A percentile compares a stretch with the other conserved stretches of the same genome.
Conservation (phyloP, 2,888 invertebrate genomes). For the Adelphocoris suturalis region DNA sequence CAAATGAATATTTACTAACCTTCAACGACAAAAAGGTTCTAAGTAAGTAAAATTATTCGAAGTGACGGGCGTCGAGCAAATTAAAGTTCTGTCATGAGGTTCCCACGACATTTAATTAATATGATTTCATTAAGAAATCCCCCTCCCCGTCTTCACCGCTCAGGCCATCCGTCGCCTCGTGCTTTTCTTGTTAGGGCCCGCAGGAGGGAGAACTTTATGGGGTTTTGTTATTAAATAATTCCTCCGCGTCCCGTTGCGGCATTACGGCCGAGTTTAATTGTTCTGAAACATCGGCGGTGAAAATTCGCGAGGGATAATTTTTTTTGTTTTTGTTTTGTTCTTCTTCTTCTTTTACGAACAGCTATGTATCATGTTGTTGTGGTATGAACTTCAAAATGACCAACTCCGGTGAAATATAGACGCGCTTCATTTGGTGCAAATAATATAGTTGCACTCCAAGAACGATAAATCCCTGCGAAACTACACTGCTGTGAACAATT, state of each 20-base stretch:
- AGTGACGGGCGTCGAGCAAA: constrained; percentile 2
- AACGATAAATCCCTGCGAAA: no score
- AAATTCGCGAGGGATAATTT: background rate
- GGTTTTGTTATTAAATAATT: constrained; percentile 68
- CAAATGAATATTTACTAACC: background rate
- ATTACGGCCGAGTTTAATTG: constrained; percentile 36
- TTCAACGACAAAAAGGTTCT: background rate
- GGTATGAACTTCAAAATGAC: no score
- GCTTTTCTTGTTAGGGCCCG: constrained; percentile 2
- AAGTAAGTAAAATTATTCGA: background rate
- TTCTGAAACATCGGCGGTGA: background rate
- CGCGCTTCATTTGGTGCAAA: no score
- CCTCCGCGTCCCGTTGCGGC: constrained; percentile 44
- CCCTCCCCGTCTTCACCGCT: background rate
- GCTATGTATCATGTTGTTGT: background rate
- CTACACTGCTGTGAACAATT: no score
- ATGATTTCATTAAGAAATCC: constrained; percentile 62
- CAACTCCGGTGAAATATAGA: no score
- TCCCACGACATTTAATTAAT: constrained; percentile 62
- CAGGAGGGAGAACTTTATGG: constrained; percentile 52
- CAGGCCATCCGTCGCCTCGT: background rate
- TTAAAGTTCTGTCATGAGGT: constrained; percentile 62
- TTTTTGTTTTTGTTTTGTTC: no score
- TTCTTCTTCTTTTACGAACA: background rate
- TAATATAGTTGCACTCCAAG: no score